Evolutionary conservation across 2,113 vertebrate genomes (phyloP), one percentile per base, ranked within the genome.

Genomic region (Onychostruthus taczanowskii): DNA sequence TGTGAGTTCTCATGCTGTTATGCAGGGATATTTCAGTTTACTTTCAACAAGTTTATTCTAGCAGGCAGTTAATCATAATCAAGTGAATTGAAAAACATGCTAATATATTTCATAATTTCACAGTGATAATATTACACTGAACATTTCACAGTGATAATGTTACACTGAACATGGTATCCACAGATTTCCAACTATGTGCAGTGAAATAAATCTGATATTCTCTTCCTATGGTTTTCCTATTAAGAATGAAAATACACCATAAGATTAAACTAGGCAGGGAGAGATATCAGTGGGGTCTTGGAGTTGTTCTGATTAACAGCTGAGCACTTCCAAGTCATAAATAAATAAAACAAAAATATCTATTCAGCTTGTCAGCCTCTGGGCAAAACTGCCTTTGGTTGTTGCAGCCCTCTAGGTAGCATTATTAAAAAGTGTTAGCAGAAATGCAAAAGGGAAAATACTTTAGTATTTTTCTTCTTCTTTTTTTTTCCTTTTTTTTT

Each of bases 151-250:
- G 78, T 63, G 63, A 75, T 44, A 61, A 31, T n/a, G 77, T 78
- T 75, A 79, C 33, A 33, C 33, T 76, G 55, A 81, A 52, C 3
- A 11, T 56, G 53, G 9, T 46, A 84, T 68, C 33, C 18, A 30
- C 59, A 77, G 47, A 49, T 75, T 85, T 91, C 80, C 31, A 82
- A 9, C 55, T 69, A 59, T 3, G 12, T 74, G 69, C 49, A 61
- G 39, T n/a, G 62, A 89, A 84, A 46, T 62, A 82, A 56, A 44
- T 26, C 7, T 83, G n/a, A 39, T 91, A 23, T 52, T 82, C 9
- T 94, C 39, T 91, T 90, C 50, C 59, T 73, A 50, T 72, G 73
- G 77, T 92, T 96, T 89, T 95, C 73, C 70, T 94, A 23, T 89
- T 94, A 95, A 95, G 47, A 85, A 67, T 73, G 64, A 95, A 92